Base-by-base conservation (phyloP, 2,888 invertebrate genomes). In the Esperia sulphurella region DNA sequence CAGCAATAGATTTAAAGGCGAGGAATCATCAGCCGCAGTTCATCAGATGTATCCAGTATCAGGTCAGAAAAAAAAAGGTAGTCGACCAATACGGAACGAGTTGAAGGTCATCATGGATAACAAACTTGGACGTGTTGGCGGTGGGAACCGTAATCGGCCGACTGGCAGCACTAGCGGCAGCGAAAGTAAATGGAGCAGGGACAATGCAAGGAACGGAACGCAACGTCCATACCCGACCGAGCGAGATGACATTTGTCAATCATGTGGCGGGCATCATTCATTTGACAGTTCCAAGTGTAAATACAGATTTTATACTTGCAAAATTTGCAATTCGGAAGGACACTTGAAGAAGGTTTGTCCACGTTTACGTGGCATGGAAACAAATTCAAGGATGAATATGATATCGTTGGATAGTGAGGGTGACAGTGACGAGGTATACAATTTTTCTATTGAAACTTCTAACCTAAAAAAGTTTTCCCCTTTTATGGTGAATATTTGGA, bases 241-340 rank as follows among this genome's bases (percentile, higher is more conserved):
- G 30, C 14, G n/a, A 1, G n/a, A 9, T 50, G 53, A n/a, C n/a
- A n/a, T n/a, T n/a, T n/a, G n/a, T 38, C 13, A 29, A 9, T 37
- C 4, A 43, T 56, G 56, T 42, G 57, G 51, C 1, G 45, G 43
- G 0, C 9, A 35, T 30, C 30, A 30, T n/a, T n/a, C n/a, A 6
- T 54, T 52, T 38, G 48, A 45, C 1, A 28, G 14, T 1, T 8
- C 9, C 0, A 35, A 37, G 8, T 52, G 52, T 39, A 45, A 41
- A 37, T 54, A 48, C 31, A 31, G 9, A 30, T 10, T 14, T 7
- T 56, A 56, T 28, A 43, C 48, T 5, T 56, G 56, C 35, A 35
- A 48, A 5, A 43, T 50, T 9, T 50, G 50, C 14, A 50, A 50
- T 10, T 9, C 29, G 8, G 10, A 50, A 6, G 46, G 49, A 1